Evolutionary conservation across 2,888 invertebrate species (phyloP).

Genomic region (Dilophus febrilis): DNA sequence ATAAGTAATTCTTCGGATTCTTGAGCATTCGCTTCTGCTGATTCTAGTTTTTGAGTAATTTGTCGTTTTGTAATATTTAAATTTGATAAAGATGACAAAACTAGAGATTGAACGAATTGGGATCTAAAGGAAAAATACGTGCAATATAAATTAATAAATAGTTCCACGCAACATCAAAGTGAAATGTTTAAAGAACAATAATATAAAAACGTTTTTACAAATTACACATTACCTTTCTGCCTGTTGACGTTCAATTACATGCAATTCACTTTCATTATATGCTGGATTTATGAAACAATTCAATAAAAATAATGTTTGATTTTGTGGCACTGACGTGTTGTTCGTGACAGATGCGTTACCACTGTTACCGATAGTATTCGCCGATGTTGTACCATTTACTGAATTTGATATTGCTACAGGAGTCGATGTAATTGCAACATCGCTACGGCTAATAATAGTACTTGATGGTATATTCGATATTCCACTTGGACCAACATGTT

Average conservation of each 20-base stretch:
- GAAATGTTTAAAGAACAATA: too few species aligned
- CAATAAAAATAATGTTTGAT: conserved; percentile 27
- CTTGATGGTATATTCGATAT: neutral
- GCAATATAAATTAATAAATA: neutral
- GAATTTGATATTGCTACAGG: conserved; percentile 13
- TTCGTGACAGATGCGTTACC: conserved; percentile 17
- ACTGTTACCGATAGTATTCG: too few species aligned
- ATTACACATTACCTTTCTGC: conserved; percentile 41
- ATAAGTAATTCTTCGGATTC: too few species aligned
- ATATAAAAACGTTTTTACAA: too few species aligned
- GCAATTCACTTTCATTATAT: conserved; percentile 35
- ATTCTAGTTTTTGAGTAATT: neutral
- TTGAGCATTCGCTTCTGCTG: too few species aligned
- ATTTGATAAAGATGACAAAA: conserved; percentile 40
- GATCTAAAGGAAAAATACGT: conserved; percentile 17
- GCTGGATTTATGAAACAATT: conserved; percentile 36
- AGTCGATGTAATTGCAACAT: neutral
- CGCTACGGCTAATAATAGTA: neutral
- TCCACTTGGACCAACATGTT: neutral
- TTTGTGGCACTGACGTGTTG: conserved; percentile 17
- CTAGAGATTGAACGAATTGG: conserved; percentile 51
- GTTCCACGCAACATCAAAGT: neutral
- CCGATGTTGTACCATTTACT: conserved; percentile 13
- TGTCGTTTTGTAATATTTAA: conserved; percentile 16
- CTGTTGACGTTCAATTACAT: conserved; percentile 36